Evolutionary conservation across 2,113 vertebrate genomes (phyloP).

Genomic region (Willisornis vidua): DNA sequence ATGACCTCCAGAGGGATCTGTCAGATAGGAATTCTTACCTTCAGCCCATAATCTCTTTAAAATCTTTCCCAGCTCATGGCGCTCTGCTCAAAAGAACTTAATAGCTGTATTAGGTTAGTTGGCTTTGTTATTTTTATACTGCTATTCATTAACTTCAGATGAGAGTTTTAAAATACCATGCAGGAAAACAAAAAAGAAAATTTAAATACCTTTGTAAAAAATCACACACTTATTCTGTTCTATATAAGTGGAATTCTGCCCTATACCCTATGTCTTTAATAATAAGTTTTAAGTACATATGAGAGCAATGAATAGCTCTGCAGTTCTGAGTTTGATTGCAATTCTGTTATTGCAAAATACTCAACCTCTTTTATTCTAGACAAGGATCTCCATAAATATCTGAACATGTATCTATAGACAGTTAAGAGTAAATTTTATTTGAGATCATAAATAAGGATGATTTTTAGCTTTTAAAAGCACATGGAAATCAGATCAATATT

Average conservation of each 20-base stretch:
- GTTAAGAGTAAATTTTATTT: neutral
- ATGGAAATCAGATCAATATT: neutral
- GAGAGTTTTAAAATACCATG: neutral
- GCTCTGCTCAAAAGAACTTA: neutral
- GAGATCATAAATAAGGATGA: neutral
- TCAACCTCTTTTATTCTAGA: neutral
- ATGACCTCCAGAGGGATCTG: conserved; percentile 41
- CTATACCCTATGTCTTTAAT: neutral
- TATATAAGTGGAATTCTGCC: neutral
- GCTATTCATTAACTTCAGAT: neutral
- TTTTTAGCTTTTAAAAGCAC: neutral
- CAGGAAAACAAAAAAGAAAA: neutral
- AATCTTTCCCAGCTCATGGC: neutral
- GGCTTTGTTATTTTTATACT: neutral
- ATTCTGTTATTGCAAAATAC: neutral
- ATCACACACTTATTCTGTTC: neutral
- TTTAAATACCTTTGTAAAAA: neutral
- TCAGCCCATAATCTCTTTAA: conserved; percentile 42
- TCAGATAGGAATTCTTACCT: conserved; percentile 11
- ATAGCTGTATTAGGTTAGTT: neutral
- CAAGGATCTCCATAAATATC: neutral
- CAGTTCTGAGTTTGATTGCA: neutral
- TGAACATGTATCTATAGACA: neutral
- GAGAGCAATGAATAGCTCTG: neutral
- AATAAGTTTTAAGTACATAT: neutral